A percentile compares a stretch with the other conserved stretches of the same genome.
Conservation (phyloP, 2,113 vertebrate genomes). For the Falcunculus frontatus region DNA sequence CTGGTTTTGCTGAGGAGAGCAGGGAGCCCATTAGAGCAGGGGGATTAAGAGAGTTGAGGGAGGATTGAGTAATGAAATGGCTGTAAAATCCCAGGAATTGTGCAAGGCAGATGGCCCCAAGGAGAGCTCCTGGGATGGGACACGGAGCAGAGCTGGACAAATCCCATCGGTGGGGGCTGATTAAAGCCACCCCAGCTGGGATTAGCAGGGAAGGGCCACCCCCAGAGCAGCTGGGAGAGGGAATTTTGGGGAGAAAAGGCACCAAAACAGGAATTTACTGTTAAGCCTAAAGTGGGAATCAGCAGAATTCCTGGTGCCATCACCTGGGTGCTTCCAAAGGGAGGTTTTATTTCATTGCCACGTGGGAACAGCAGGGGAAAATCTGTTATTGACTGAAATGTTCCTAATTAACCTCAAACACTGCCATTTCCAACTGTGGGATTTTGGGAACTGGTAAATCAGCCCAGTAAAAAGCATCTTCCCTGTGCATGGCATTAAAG, state of each 20-base stretch:
- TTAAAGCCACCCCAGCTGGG: fast-evolving
- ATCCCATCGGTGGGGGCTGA: background rate
- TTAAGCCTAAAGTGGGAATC: fast-evolving
- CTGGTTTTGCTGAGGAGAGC: slow-evolving; percentile 3
- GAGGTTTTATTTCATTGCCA: background rate
- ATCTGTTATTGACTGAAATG: background rate
- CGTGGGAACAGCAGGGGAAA: background rate
- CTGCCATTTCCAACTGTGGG: fast-evolving
- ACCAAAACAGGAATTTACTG: fast-evolving
- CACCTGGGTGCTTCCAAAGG: background rate
- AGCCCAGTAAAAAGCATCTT: background rate
- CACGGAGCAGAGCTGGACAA: background rate
- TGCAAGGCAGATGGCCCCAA: background rate
- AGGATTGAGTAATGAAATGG: background rate
- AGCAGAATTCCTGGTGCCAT: fast-evolving
- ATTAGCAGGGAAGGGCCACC: background rate
- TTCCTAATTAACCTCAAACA: background rate
- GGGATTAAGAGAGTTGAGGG: background rate
- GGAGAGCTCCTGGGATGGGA: background rate
- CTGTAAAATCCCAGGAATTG: background rate
- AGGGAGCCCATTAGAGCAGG: background rate
- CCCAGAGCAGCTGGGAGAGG: background rate
- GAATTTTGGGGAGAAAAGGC: background rate
- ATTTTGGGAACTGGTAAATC: background rate
- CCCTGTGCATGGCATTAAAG: background rate